These are phyloP conservation scores for Eledona agricola DNA, from an alignment of 2,888 invertebrate genomes.

Conservation along the genomic window DNA sequence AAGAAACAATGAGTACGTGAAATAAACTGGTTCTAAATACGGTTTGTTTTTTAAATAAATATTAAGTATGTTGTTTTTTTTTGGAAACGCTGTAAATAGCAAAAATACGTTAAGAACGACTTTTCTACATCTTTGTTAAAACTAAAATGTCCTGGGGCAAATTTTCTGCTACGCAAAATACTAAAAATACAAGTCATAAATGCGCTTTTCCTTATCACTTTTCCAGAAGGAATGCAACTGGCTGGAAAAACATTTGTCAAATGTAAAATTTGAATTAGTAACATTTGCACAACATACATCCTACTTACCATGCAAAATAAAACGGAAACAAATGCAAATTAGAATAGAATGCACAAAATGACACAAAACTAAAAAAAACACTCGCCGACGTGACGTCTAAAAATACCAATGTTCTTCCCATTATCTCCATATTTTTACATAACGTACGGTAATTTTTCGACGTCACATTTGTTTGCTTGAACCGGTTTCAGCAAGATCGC, in stretches of 20 bases:
- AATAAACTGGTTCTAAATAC: too few relatives aligned
- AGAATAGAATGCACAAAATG: conserved; percentile 37
- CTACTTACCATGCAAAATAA: conserved; percentile 59
- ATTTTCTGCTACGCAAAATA: too few relatives aligned
- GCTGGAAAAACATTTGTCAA: conserved; percentile 53
- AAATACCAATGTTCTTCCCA: conserved; percentile 31
- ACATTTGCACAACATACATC: conserved; percentile 31
- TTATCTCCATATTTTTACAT: conserved; percentile 34
- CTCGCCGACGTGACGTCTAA: conserved; percentile 29
- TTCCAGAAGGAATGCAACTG: conserved; percentile 52
- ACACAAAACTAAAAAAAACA: conserved; percentile 31
- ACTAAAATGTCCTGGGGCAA: too few relatives aligned
- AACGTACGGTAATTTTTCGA: conserved; percentile 8
- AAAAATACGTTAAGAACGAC: too few relatives aligned
- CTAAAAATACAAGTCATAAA: too few relatives aligned
- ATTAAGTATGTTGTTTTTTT: too few relatives aligned
- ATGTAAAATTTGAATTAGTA: conserved; percentile 25
- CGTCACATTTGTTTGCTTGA: conserved; percentile 4
- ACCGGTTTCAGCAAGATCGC: conserved; percentile 30
- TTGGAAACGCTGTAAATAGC: too few relatives aligned
- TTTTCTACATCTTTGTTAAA: too few relatives aligned
- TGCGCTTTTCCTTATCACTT: conserved; percentile 53
- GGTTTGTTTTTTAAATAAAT: too few relatives aligned
- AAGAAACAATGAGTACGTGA: too few relatives aligned
- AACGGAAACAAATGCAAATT: conserved; percentile 24